phyloP scores from a whole-genome alignment of 2,888 invertebrate genomes.

The Phyllotreta striolata region DNA sequence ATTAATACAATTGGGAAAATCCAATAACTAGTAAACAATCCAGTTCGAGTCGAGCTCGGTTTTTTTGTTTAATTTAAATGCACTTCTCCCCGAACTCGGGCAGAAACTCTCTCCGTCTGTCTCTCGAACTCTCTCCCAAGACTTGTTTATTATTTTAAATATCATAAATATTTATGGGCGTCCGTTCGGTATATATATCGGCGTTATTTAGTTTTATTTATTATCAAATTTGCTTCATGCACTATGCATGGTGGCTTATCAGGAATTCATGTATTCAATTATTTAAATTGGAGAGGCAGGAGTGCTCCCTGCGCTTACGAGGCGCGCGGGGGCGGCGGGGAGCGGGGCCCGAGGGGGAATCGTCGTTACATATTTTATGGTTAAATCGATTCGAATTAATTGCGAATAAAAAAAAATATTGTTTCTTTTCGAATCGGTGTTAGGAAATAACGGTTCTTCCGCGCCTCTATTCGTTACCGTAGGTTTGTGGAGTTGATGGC shows the following conservation, averaged over 20 bases:
- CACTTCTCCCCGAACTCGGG: too few species aligned
- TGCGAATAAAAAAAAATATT: background rate
- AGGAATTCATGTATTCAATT: constrained; percentile 63
- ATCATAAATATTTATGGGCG: constrained; percentile 59
- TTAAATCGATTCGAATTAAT: constrained; percentile 3
- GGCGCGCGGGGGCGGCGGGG: constrained; percentile 45
- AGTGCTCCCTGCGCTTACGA: constrained; percentile 26
- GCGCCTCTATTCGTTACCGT: too few species aligned
- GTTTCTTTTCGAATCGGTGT: background rate
- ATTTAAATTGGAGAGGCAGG: constrained; percentile 59
- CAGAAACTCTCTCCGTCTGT: background rate
- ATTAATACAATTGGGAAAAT: too few species aligned
- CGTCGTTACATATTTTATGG: constrained; percentile 29
- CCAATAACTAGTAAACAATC: too few species aligned
- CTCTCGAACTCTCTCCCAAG: constrained; percentile 27
- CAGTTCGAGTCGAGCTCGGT: too few species aligned
- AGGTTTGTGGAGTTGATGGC: too few species aligned
- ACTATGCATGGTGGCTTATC: constrained; percentile 62
- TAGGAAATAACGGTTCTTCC: too few species aligned
- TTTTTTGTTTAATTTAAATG: too few species aligned
- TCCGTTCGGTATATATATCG: constrained; percentile 52
- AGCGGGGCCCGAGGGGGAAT: constrained; percentile 38
- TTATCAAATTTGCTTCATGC: constrained; percentile 63
- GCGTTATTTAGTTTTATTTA: constrained; percentile 62
- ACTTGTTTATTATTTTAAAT: constrained; percentile 56